Conservation (phyloP, 2,113 vertebrate genomes). For the Rhagologus leucostigma region DNA sequence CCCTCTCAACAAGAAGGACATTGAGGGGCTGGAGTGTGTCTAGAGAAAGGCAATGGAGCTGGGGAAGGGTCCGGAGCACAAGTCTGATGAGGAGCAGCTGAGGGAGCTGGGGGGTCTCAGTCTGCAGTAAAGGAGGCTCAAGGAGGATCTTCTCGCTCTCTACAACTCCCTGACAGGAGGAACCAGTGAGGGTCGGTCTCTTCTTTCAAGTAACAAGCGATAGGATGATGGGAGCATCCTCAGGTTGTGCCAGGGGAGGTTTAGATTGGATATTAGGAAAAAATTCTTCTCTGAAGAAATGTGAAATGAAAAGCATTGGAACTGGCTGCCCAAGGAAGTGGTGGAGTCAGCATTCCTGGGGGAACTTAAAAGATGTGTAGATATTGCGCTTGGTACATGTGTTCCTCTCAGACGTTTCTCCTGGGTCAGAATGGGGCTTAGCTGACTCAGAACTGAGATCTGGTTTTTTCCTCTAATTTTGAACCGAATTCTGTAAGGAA, state of each 20-base stretch:
- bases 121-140: background rate
- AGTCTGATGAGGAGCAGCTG: background rate
- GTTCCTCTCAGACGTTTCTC: background rate
- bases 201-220: background rate
- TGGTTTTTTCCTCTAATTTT: background rate
- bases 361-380: accelerated
- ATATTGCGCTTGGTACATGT: accelerated
- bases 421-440: background rate
- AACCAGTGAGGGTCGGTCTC: background rate
- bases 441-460: background rate
- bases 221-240: background rate
- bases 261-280: background rate
- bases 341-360: background rate
- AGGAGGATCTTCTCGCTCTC: background rate
- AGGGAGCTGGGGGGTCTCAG: background rate
- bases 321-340: background rate
- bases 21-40: background rate
- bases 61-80: background rate
- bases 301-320: background rate
- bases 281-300: background rate
- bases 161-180: background rate
- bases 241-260: background rate
- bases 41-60: background rate
- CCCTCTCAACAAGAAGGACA: background rate
- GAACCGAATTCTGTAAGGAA: background rate